Percentiles rank a stretch among this genome's conserved stretches.
Conservation (phyloP, 2,888 invertebrate species). For the Trachelus iudaicus region DNA sequence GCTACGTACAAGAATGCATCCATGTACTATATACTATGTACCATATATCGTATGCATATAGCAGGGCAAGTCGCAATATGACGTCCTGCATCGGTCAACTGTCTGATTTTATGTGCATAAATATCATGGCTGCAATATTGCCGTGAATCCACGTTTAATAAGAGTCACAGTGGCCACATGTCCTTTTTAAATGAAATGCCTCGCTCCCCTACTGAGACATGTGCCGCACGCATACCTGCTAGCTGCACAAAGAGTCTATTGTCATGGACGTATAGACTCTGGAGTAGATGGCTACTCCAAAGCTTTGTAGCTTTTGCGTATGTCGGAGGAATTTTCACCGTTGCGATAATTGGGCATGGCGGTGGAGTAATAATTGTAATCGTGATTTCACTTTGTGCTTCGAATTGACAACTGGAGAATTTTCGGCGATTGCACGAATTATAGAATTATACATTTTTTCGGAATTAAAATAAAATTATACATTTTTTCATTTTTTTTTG, state of each 20-base stretch:
- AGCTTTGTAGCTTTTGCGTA: background rate
- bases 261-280: background rate
- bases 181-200: background rate
- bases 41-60: background rate
- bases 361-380: background rate
- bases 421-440: background rate
- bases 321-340: background rate
- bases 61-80: background rate
- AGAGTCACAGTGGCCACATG: background rate
- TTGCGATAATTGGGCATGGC: background rate
- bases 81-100: background rate
- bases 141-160: background rate
- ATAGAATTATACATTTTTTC: background rate
- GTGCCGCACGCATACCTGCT: background rate
- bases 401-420: background rate
- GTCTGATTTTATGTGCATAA: background rate
- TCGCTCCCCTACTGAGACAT: too few relatives aligned
- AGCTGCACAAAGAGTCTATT: background rate
- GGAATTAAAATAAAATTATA: too few relatives aligned
- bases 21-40: background rate
- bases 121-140: background rate
- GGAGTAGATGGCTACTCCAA: background rate
- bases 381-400: too few relatives aligned
- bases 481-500: too few relatives aligned
- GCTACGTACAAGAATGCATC: background rate